Conservation (phyloP, 2,797 vertebrate species). For the Amniataba percoides region DNA sequence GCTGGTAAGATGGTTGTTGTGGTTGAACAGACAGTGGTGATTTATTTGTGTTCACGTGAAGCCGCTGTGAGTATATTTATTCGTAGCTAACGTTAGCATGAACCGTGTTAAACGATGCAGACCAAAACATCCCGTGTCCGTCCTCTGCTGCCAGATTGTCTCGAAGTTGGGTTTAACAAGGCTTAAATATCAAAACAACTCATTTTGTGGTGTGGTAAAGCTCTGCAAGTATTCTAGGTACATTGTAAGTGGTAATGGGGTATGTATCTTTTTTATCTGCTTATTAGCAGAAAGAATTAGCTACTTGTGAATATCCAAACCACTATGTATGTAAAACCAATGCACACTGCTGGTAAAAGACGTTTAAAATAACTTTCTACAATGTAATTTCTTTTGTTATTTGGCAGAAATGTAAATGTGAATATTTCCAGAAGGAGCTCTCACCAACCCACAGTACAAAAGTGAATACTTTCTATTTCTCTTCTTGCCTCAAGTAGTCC, state of each 20-base stretch:
- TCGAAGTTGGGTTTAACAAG: neutral
- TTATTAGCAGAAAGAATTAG: neutral
- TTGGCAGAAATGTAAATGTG: neutral
- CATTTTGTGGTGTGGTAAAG: neutral
- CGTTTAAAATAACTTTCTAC: too few relatives aligned
- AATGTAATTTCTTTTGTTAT: neutral
- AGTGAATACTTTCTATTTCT: neutral
- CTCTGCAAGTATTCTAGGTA: neutral
- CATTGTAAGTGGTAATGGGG: neutral
- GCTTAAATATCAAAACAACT: neutral
- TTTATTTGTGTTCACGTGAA: neutral
- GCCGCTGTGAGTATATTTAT: neutral
- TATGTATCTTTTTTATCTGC: neutral
- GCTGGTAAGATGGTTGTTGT: constrained; percentile 60
- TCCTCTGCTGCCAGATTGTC: neutral
- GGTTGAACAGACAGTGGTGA: neutral
- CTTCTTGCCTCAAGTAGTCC: neutral
- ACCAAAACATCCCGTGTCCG: constrained; percentile 25
- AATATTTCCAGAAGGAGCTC: constrained; percentile 1
- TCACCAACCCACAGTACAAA: neutral
- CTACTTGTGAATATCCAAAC: neutral
- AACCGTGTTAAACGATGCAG: neutral
- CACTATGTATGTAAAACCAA: neutral
- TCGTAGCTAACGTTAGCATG: constrained; percentile 16
- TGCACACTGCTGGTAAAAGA: neutral